phyloP scores from a whole-genome alignment of 2,888 invertebrate genomes.

The Meiosimyza platycephala region DNA sequence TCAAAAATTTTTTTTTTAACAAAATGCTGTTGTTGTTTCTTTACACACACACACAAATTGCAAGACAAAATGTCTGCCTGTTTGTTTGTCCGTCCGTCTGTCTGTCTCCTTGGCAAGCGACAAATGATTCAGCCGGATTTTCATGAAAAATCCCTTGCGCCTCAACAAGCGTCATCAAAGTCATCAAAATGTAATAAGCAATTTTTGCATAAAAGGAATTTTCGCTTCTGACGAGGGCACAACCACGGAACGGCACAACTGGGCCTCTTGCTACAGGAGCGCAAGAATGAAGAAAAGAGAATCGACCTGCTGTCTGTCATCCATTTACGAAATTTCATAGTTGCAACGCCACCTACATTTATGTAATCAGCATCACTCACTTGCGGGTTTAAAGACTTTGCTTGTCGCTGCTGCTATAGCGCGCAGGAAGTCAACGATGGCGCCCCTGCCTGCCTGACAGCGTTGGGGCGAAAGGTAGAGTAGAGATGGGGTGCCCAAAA shows the following conservation, averaged over 20 bases:
- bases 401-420: neutral
- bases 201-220: conserved; percentile 22
- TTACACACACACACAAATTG: neutral
- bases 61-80: no score
- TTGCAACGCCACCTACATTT: neutral
- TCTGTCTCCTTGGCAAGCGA: neutral
- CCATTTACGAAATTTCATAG: no score
- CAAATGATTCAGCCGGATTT: conserved; percentile 6
- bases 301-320: no score
- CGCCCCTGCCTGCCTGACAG: no score
- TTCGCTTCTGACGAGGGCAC: no score
- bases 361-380: conserved; percentile 14
- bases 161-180: neutral
- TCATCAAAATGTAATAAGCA: conserved; percentile 24
- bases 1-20: neutral
- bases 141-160: neutral
- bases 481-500: neutral
- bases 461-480: no score
- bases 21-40: conserved; percentile 23
- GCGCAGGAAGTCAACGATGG: no score
- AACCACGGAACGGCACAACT: no score
- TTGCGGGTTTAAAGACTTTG: neutral
- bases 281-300: no score
- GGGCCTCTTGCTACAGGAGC: neutral
- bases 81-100: neutral